Evolutionary conservation across 2,888 invertebrate genomes (phyloP).

Genomic region (Keiferia lycopersicella): DNA sequence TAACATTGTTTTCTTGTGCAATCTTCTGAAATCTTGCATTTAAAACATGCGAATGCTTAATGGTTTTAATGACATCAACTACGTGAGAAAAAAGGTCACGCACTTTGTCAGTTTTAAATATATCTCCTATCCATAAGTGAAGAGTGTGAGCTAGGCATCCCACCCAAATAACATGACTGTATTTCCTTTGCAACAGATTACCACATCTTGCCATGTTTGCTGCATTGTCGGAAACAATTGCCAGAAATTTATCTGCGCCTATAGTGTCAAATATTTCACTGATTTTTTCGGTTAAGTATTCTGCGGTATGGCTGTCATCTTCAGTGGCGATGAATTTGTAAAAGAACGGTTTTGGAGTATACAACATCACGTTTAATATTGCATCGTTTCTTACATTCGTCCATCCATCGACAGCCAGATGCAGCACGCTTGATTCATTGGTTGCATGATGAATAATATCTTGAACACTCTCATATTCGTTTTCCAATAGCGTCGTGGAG

Average conservation of each 20-base stretch:
- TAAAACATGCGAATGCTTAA: not conserved
- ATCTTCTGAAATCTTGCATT: not conserved
- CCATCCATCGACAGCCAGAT: constrained; percentile 3
- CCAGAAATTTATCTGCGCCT: constrained; percentile 1
- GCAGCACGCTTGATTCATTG: not conserved
- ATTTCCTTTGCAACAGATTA: not conserved
- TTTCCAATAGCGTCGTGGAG: not conserved
- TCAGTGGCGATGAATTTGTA: not conserved
- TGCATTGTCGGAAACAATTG: not conserved
- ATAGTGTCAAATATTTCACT: not conserved
- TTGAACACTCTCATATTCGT: not conserved
- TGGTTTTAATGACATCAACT: not conserved
- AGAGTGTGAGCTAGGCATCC: not conserved
- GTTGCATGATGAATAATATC: not conserved
- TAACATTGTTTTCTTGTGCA: not conserved
- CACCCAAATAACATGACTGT: not conserved
- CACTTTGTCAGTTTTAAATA: not conserved
- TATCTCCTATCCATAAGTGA: constrained; percentile 4
- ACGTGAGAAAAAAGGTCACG: not conserved
- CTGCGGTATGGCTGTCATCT: not conserved
- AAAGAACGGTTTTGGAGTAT: not conserved
- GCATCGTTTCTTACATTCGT: not conserved
- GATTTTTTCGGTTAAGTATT: not conserved
- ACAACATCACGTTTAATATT: not conserved
- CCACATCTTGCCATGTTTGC: constrained; percentile 1